Conservation (phyloP, 2,113 vertebrate genomes). For the Gymnogyps californianus region DNA sequence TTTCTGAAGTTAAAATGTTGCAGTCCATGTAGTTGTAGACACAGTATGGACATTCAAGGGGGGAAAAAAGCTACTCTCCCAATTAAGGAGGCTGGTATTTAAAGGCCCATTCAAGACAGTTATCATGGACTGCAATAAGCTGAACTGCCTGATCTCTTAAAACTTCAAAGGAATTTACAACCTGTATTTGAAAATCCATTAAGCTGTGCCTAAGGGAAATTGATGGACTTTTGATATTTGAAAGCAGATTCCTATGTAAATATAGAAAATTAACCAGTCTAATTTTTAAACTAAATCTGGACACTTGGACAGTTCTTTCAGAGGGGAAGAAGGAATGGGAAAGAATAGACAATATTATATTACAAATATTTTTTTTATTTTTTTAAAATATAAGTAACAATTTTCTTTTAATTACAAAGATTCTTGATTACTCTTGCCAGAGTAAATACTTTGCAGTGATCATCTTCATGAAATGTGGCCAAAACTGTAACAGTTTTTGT, state of each 20-base stretch:
- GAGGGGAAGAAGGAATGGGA: not conserved
- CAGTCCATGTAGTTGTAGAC: not conserved
- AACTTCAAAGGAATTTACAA: not conserved
- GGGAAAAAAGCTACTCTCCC: not conserved
- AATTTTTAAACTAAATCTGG: not conserved
- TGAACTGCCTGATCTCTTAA: not conserved
- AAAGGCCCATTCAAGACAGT: not conserved
- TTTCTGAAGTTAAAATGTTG: not conserved
- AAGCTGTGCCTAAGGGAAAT: not conserved
- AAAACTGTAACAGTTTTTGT: not conserved
- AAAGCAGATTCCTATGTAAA: not conserved
- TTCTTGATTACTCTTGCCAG: not conserved
- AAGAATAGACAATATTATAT: not conserved
- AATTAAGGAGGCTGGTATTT: not conserved
- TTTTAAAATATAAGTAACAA: too few species aligned
- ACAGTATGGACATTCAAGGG: not conserved
- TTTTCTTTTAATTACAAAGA: not conserved
- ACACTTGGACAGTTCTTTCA: not conserved
- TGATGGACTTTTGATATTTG: not conserved
- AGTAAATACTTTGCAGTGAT: not conserved
- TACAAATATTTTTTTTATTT: not conserved
- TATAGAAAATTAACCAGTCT: not conserved
- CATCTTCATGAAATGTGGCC: not conserved
- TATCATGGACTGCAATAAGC: not conserved
- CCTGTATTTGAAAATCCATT: not conserved